Conservation (phyloP, 2,113 vertebrate genomes). For the Casuarius casuarius region DNA sequence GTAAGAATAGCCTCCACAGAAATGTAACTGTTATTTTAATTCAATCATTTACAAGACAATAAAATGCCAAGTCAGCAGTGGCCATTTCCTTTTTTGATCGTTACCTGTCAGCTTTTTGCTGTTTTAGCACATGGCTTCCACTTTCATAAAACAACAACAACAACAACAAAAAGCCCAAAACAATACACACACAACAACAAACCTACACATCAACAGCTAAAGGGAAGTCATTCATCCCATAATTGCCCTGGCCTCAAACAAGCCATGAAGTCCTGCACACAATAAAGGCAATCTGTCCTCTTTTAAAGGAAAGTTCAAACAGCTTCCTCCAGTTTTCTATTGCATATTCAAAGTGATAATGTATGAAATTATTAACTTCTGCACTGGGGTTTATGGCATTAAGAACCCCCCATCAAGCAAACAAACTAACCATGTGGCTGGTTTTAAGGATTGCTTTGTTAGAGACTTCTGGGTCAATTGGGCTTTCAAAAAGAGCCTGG, state of each 20-base stretch:
- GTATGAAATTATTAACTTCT: slow-evolving; percentile 70
- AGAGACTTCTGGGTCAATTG: slow-evolving; percentile 62
- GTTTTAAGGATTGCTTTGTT: slow-evolving; percentile 68
- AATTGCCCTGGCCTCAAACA: slow-evolving; percentile 92
- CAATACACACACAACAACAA: slow-evolving; percentile 60
- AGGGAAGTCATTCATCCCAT: slow-evolving; percentile 90
- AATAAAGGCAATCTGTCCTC: slow-evolving; percentile 86
- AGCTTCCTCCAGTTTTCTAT: slow-evolving; percentile 88
- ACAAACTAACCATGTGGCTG: slow-evolving; percentile 51
- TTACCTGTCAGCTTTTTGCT: slow-evolving; percentile 68
- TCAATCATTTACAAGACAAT: slow-evolving; percentile 76
- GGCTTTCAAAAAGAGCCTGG: slow-evolving; percentile 62
- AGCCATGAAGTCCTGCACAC: slow-evolving; percentile 81
- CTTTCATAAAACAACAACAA: slow-evolving; percentile 29
- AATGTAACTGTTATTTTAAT: slow-evolving; percentile 72
- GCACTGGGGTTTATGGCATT: slow-evolving; percentile 70
- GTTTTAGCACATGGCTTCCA: slow-evolving; percentile 51
- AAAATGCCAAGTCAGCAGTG: slow-evolving; percentile 46
- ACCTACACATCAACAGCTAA: slow-evolving; percentile 79
- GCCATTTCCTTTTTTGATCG: slow-evolving; percentile 63
- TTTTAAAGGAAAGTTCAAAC: slow-evolving; percentile 82
- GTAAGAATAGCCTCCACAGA: neutral
- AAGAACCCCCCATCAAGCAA: slow-evolving; percentile 62
- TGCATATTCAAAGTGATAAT: slow-evolving; percentile 83
- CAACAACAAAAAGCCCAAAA: slow-evolving; percentile 32